Percentiles rank a stretch among this genome's conserved stretches.
Conservation (phyloP, 2,797 vertebrate species). For the Atherinosoma microstoma region DNA sequence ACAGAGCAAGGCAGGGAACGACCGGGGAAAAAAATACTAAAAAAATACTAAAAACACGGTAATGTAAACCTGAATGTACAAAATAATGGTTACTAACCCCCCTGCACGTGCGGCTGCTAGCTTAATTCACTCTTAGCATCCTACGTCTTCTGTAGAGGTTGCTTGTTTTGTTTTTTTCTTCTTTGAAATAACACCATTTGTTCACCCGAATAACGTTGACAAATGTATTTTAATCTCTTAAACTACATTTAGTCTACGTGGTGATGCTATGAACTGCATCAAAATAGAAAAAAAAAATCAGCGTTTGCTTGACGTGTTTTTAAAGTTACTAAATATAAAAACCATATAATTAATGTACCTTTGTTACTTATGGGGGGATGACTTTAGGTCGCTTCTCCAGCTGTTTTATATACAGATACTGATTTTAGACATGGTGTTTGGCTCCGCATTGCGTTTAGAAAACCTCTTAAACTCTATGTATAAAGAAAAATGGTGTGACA, state of each 20-base stretch:
- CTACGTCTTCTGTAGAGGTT: not conserved
- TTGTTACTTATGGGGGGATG: not conserved
- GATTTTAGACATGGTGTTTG: not conserved
- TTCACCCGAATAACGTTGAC: not conserved
- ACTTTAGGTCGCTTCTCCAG: not conserved
- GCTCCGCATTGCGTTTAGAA: not conserved
- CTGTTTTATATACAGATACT: not conserved
- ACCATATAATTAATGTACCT: not conserved
- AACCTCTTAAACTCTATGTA: not conserved
- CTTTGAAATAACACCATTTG: not conserved
- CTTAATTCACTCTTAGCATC: not conserved
- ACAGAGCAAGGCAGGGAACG: not conserved
- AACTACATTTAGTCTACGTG: not conserved
- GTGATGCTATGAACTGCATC: not conserved
- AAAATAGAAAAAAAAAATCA: not conserved
- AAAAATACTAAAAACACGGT: too few species aligned
- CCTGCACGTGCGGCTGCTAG: not conserved
- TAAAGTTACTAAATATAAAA: not conserved
- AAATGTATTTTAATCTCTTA: not conserved
- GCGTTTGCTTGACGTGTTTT: not conserved
- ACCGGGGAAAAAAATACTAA: slow-evolving; percentile 1
- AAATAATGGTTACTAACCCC: not conserved
- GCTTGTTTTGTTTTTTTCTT: not conserved
- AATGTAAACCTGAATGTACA: not conserved
- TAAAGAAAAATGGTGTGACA: slow-evolving; percentile 33